Percentiles rank a stretch among this genome's conserved stretches.
These are phyloP conservation scores for Gopherus flavomarginatus DNA, from an alignment of 2,113 vertebrate genomes.

Conservation along the genomic window DNA sequence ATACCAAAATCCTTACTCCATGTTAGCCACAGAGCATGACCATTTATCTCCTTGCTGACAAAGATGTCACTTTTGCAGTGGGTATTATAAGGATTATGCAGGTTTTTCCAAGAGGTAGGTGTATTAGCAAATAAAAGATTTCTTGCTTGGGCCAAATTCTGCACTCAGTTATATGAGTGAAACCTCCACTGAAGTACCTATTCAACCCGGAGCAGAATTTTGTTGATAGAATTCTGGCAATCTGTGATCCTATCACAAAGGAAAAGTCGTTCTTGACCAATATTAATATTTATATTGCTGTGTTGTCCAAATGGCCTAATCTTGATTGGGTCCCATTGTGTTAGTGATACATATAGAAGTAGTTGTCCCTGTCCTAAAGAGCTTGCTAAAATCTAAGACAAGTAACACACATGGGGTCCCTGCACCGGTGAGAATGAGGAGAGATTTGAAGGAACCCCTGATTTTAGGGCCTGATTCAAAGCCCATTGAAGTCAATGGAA, in stretches of 20 bases:
- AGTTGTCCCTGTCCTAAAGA: neutral
- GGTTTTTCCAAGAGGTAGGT: neutral
- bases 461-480: neutral
- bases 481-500: accelerated
- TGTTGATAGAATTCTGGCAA: neutral
- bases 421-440: neutral
- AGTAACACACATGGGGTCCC: neutral
- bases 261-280: neutral
- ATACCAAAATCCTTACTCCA: neutral
- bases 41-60: neutral
- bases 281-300: neutral
- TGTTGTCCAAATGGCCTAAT: neutral
- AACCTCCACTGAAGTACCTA: neutral
- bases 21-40: neutral
- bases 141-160: neutral
- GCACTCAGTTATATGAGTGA: neutral
- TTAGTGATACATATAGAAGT: neutral
- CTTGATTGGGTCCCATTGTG: neutral
- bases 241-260: neutral
- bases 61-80: neutral
- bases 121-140: neutral
- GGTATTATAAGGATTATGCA: neutral
- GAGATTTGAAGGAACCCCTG: neutral
- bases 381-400: neutral
- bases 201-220: neutral